Conservation (phyloP, 2,797 vertebrate species). For the Melanogrammus aeglefinus region DNA sequence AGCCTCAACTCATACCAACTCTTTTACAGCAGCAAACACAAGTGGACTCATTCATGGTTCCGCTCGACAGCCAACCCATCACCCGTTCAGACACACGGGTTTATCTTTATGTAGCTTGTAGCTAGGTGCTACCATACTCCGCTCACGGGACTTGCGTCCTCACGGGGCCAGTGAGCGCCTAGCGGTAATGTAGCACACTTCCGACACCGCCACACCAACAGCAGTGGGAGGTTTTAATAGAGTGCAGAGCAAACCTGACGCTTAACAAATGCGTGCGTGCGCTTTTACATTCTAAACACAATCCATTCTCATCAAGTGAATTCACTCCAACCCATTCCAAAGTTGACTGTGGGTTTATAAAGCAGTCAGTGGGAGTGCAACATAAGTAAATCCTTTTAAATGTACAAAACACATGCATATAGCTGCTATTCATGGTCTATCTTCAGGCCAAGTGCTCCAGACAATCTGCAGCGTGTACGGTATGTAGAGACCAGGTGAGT, state of each 20-base stretch:
- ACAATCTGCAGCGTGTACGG: too few relatives aligned
- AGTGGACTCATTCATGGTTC: not conserved
- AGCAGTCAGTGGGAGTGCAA: not conserved
- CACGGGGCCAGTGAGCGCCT: slow-evolving; percentile 80
- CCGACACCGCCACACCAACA: slow-evolving; percentile 75
- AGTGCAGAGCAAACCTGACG: slow-evolving; percentile 49
- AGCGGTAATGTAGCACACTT: slow-evolving; percentile 82
- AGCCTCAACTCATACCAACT: not conserved
- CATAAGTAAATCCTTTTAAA: not conserved
- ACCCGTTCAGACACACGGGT: not conserved
- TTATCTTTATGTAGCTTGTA: slow-evolving; percentile 50
- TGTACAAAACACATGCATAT: not conserved
- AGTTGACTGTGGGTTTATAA: not conserved
- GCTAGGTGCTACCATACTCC: slow-evolving; percentile 85
- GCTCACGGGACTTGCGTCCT: slow-evolving; percentile 80
- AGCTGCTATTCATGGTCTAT: not conserved
- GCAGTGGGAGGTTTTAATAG: slow-evolving; percentile 72
- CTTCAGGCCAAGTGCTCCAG: not conserved
- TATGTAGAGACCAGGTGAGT: too few relatives aligned
- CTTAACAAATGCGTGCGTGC: not conserved
- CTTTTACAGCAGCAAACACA: too few relatives aligned
- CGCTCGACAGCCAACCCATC: not conserved
- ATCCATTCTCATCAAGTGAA: not conserved
- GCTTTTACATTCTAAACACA: not conserved
- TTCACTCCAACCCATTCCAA: not conserved